Conservation (phyloP, 1,140 invertebrate genomes). For the Asobara japonica region DNA sequence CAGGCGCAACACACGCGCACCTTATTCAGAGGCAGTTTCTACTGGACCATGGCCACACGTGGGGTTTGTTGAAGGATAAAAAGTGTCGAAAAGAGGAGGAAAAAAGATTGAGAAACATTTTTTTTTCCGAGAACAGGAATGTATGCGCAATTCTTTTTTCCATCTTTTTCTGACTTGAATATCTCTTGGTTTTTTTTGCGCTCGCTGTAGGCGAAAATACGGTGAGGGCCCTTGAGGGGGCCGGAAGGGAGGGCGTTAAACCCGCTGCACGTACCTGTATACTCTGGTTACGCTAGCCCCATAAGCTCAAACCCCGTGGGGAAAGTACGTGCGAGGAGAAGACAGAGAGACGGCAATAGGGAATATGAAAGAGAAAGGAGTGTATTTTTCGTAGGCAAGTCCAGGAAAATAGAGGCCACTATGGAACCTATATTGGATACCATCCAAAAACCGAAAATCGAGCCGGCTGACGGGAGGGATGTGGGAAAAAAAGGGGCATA, state of each 20-base stretch:
- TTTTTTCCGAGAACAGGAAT: not conserved
- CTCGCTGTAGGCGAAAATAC: not conserved
- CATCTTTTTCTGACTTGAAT: not conserved
- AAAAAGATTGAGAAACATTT: not conserved
- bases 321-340: slow-evolving; percentile 27
- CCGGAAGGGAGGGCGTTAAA: not conserved
- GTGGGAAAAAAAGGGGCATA: no score
- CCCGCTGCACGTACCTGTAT: slow-evolving; percentile 11
- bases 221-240: not conserved
- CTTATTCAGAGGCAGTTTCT: not conserved
- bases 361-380: not conserved
- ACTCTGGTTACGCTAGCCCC: slow-evolving; percentile 21
- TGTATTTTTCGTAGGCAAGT: not conserved
- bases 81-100: not conserved
- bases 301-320: slow-evolving; percentile 25
- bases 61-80: not conserved
- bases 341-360: not conserved
- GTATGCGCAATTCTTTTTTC: not conserved
- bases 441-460: not conserved
- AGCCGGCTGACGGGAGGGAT: not conserved
- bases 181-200: not conserved
- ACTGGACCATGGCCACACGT: not conserved
- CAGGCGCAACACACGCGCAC: not conserved
- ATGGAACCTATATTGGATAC: not conserved
- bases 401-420: not conserved